phyloP scores from a whole-genome alignment of 2,113 vertebrate genomes.

The Pelmatolapia mariae region DNA sequence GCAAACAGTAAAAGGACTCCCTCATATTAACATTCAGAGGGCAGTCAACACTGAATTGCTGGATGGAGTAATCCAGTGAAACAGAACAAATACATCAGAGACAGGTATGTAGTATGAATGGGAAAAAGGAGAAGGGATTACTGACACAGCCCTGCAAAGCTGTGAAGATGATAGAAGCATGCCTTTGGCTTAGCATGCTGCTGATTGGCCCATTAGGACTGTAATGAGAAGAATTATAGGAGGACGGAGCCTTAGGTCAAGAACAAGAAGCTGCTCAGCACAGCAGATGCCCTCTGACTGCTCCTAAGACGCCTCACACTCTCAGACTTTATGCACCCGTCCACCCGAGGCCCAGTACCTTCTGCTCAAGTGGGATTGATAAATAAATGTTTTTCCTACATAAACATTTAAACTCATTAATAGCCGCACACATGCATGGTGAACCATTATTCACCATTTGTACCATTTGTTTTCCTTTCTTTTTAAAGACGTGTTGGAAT shows the following conservation, averaged over 20 bases:
- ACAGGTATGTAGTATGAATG: neutral
- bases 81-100: neutral
- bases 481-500: neutral
- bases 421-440: neutral
- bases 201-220: slow-evolving; percentile 42
- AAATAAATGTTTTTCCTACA: neutral
- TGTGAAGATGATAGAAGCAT: neutral
- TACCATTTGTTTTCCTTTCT: neutral
- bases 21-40: neutral
- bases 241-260: slow-evolving; percentile 14
- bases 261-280: slow-evolving; percentile 4
- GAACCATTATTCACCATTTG: neutral
- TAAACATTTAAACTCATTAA: neutral
- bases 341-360: neutral
- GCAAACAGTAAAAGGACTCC: neutral
- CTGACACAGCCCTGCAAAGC: neutral
- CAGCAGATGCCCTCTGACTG: neutral
- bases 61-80: neutral
- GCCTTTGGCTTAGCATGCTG: neutral
- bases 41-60: neutral
- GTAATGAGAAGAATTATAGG: slow-evolving; percentile 45
- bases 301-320: neutral
- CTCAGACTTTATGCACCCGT: neutral
- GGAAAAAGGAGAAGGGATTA: neutral
- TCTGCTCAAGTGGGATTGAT: neutral